phyloP scores from a whole-genome alignment of 35 echinoderm and acorn worm species.

The Amphiura filiformis region DNA sequence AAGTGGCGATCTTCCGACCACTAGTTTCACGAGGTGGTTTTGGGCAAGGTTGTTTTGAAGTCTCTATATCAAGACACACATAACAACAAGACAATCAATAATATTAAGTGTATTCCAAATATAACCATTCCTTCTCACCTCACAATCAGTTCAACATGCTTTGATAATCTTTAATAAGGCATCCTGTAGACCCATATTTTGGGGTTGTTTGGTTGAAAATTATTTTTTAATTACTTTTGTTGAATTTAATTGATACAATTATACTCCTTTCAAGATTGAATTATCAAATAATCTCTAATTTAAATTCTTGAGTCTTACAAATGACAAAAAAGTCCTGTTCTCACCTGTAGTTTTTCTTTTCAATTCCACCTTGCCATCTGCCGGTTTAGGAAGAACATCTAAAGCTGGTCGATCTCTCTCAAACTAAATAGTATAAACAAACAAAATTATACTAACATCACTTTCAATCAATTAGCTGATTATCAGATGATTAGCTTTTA shows the following conservation, averaged over 20 bases:
- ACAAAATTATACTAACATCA: background rate
- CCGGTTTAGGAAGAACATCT: conserved; percentile 33
- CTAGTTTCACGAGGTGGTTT: background rate
- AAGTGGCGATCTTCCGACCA: background rate
- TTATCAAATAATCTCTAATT: too few species aligned
- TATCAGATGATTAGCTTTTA: background rate
- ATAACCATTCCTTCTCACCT: background rate
- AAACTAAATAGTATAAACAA: conserved; percentile 49
- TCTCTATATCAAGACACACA: background rate
- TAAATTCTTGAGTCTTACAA: too few species aligned
- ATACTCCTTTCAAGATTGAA: too few species aligned
- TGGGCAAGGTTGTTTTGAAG: background rate
- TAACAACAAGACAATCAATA: conserved; percentile 8
- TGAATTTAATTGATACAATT: too few species aligned
- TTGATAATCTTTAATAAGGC: too few species aligned
- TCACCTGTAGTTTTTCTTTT: conserved; percentile 89
- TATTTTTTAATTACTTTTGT: too few species aligned
- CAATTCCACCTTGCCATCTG: conserved; percentile 86
- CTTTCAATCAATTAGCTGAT: background rate
- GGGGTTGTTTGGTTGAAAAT: too few species aligned
- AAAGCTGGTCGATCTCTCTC: conserved; percentile 83
- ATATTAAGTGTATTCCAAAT: too few species aligned
- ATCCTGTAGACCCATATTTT: too few species aligned
- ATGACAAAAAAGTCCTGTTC: background rate
- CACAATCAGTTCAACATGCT: too few species aligned